Base-by-base conservation (phyloP, 2,797 vertebrate genomes). In the Danio aesculapii region DNA sequence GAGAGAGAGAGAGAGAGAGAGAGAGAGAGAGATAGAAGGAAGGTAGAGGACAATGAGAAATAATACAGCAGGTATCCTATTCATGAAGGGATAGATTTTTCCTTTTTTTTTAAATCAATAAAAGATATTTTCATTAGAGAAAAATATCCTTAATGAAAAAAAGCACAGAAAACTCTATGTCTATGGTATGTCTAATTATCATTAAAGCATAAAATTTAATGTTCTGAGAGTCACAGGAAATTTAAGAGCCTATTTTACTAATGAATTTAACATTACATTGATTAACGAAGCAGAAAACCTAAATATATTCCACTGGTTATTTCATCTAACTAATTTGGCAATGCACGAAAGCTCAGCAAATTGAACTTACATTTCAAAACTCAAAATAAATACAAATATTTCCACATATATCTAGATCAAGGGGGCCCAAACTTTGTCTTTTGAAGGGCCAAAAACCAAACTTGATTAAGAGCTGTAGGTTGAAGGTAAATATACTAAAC, bases 201-300 rank as follows among this genome's bases (percentile, higher is more conserved):
- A 63, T 79, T 46, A 72, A 68, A 55, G 66, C 77, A 79, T 79
- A 72, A 79, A 46, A 71, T 72, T 0, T 59, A 55, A 63, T 72
- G 68, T 79, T 71, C 58, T 63, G 10, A 79, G 41, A 63, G 58
- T 46, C 14, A 53, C 68, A n/a, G 58, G 47, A 63, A 63, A 53
- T 41, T 53, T 55, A 63, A 72, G 17, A 63, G 77, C 58, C 57
- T 72, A 53, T 79, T 79, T 53, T 79, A 44, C 77, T 72, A 79
- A 79, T 79, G 77, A 63, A 72, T 72, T 55, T 46, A 62, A 79
- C 68, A 17, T 76, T 21, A 30, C 55, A 79, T 30, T 46, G 58
- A 79, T 72, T 39, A 53, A 79, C 14, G 59, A 79, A 72, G 57
- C 39, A 72, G 39, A 63, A 63, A 72, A 68, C 21, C 55, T 70